Conservation (phyloP, 2,888 invertebrate genomes). For the Rambutsinella grinnellia region DNA sequence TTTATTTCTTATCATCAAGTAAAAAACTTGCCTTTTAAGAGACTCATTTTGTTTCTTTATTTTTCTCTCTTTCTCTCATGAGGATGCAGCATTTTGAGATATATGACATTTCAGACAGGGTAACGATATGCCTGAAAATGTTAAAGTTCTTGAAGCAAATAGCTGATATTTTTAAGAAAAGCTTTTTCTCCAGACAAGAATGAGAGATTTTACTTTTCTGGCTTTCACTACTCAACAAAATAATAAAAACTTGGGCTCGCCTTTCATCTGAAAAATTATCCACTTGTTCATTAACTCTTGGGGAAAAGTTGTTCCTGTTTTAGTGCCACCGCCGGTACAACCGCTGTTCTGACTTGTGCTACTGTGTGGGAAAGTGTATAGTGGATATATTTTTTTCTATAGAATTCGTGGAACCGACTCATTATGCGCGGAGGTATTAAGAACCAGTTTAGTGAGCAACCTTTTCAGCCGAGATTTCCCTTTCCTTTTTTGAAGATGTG, state of each 20-base stretch:
- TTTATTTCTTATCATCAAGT: conserved; percentile 7
- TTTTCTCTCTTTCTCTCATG: neutral
- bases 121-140: conserved; percentile 43
- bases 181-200: conserved; percentile 5
- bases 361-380: too few species aligned
- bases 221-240: neutral
- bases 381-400: too few species aligned
- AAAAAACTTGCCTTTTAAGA: conserved; percentile 28
- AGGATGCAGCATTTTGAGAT: conserved; percentile 35
- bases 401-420: too few species aligned
- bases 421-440: too few species aligned
- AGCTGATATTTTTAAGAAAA: conserved; percentile 8
- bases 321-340: conserved; percentile 5
- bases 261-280: conserved; percentile 14
- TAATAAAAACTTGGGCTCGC: too few species aligned
- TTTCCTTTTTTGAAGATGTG: too few species aligned
- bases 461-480: too few species aligned
- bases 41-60: conserved; percentile 11
- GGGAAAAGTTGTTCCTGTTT: conserved; percentile 19
- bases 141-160: conserved; percentile 17
- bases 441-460: too few species aligned
- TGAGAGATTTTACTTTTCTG: neutral
- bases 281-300: conserved; percentile 42
- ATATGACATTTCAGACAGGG: conserved; percentile 36
- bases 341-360: too few species aligned